These are phyloP conservation scores for Epirrhoe alternata DNA, from an alignment of 2,888 invertebrate species.

Conservation along the genomic window DNA sequence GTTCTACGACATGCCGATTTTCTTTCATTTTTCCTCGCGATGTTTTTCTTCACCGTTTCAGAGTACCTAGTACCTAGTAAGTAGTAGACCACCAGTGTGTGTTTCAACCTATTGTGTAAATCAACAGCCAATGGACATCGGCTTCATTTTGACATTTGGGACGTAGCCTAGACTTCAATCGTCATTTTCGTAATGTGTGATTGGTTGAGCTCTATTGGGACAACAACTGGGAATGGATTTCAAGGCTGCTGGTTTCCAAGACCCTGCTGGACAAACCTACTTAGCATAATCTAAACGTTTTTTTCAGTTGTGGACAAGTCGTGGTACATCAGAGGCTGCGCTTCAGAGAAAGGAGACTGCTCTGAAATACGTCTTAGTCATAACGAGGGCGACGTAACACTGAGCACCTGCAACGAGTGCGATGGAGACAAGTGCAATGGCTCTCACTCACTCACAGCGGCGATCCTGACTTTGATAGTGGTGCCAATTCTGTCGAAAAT, in stretches of 20 bases:
- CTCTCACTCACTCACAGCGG: conserved; percentile 51
- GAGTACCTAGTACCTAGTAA: too few relatives aligned
- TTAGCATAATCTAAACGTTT: background rate
- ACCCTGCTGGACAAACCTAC: background rate
- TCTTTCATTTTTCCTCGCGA: too few relatives aligned
- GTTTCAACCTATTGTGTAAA: too few relatives aligned
- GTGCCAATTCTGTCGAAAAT: conserved; percentile 64
- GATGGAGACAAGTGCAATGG: conserved; percentile 68
- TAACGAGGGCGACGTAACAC: conserved; percentile 51
- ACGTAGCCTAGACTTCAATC: too few relatives aligned
- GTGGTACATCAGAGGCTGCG: conserved; percentile 69
- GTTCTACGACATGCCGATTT: too few relatives aligned
- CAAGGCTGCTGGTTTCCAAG: background rate
- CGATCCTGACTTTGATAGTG: conserved; percentile 58
- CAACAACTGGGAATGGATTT: too few relatives aligned
- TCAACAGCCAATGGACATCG: too few relatives aligned
- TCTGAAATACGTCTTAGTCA: conserved; percentile 58
- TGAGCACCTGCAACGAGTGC: conserved; percentile 66
- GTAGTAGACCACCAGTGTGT: too few relatives aligned
- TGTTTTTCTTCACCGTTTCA: too few relatives aligned
- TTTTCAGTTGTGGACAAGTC: conserved; percentile 61
- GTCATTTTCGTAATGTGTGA: too few relatives aligned
- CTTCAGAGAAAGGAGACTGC: conserved; percentile 67
- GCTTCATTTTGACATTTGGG: too few relatives aligned
- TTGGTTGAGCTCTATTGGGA: too few relatives aligned